Evolutionary conservation across 2,888 invertebrate genomes (phyloP).

Genomic region (Lasius platythorax): DNA sequence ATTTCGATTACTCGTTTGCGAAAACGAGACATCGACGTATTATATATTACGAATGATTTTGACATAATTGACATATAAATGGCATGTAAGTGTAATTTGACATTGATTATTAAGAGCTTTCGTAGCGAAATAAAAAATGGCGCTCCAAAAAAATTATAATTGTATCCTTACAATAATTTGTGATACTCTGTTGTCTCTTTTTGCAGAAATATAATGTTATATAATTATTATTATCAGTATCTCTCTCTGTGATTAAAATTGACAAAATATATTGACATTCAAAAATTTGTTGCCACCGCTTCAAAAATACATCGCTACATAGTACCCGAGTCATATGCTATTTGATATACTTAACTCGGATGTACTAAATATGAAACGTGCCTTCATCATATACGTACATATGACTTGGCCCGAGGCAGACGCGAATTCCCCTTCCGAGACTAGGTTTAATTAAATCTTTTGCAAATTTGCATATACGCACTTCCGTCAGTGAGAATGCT

Average conservation of each 20-base stretch:
- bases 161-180: background rate
- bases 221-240: background rate
- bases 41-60: slow-evolving; percentile 1
- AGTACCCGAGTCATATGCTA: background rate
- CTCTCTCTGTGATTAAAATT: background rate
- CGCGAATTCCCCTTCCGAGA: slow-evolving; percentile 70
- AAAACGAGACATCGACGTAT: background rate
- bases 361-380: slow-evolving; percentile 60
- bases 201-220: background rate
- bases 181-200: background rate
- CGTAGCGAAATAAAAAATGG: background rate
- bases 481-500: slow-evolving; percentile 77
- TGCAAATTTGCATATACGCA: slow-evolving; percentile 82
- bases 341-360: slow-evolving; percentile 43
- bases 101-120: background rate
- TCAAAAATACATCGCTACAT: slow-evolving; percentile 9
- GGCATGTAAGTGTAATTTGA: background rate
- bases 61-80: background rate
- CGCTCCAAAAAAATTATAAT: background rate
- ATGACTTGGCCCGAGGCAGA: slow-evolving; percentile 45
- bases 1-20: background rate
- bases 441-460: slow-evolving; percentile 85
- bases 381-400: slow-evolving; percentile 58
- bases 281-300: no score
- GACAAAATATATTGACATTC: background rate